Percentiles rank a stretch among this genome's conserved stretches.
Conservation (phyloP, 2,888 invertebrate genomes). For the Cinara cedri region DNA sequence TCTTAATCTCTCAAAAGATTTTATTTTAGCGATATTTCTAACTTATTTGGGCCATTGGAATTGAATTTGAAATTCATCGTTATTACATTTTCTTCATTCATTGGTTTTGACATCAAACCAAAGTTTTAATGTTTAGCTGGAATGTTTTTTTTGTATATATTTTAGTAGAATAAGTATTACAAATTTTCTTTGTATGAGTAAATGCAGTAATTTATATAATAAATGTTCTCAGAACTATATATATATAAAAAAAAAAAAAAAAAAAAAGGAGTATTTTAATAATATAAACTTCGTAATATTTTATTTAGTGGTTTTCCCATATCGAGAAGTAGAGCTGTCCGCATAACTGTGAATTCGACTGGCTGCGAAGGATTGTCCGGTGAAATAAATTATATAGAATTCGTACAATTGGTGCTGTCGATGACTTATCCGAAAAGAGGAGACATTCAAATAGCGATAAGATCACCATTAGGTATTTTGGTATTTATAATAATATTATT, state of each 20-base stretch:
- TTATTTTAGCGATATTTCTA: too few relatives aligned
- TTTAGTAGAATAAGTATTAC: too few relatives aligned
- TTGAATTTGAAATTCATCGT: too few relatives aligned
- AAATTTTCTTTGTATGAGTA: too few relatives aligned
- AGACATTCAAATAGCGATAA: slow-evolving; percentile 74
- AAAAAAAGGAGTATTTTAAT: not conserved
- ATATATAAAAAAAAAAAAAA: too few relatives aligned
- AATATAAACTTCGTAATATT: not conserved
- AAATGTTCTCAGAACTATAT: not conserved
- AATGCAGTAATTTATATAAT: not conserved
- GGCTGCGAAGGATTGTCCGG: slow-evolving; percentile 60
- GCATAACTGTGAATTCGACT: slow-evolving; percentile 40
- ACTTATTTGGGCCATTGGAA: too few relatives aligned
- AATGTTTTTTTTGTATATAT: too few relatives aligned
- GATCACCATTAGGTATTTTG: slow-evolving; percentile 75
- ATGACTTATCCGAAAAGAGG: slow-evolving; percentile 78
- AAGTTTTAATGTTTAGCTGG: too few relatives aligned
- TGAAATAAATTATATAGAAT: slow-evolving; percentile 72
- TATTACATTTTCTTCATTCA: too few relatives aligned
- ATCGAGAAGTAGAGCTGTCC: not conserved
- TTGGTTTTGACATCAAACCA: too few relatives aligned
- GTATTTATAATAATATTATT: too few relatives aligned
- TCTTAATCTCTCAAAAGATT: too few relatives aligned
- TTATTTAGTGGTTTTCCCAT: not conserved
- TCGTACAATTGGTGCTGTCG: slow-evolving; percentile 78